These are phyloP conservation scores for Macropodus opercularis DNA, from an alignment of 2,797 vertebrate genomes.

Conservation along the genomic window DNA sequence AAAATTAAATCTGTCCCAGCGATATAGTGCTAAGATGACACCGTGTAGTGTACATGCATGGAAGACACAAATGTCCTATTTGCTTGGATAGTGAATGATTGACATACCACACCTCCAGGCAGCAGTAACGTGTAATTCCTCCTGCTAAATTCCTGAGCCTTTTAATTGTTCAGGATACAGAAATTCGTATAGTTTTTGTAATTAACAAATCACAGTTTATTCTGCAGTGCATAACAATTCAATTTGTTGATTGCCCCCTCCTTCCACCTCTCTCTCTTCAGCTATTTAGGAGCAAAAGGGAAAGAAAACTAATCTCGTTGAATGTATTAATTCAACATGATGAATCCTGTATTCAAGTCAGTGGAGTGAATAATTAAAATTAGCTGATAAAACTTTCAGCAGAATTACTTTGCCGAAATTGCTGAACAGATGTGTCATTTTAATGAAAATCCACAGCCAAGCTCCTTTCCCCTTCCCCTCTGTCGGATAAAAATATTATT, in stretches of 20 bases:
- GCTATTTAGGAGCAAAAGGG: conserved; percentile 83
- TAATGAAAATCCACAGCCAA: conserved; percentile 99
- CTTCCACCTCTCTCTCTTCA: conserved; percentile 71
- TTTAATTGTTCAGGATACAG: conserved; percentile 91
- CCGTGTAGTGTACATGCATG: neutral
- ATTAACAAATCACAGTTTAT: conserved; percentile 99
- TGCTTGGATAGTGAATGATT: conserved; percentile 19
- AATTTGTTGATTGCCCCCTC: conserved; percentile 95
- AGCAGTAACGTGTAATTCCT: conserved; percentile 83
- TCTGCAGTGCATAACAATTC: conserved; percentile 99
- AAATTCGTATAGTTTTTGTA: conserved; percentile 89
- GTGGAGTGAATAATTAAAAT: conserved; percentile 99
- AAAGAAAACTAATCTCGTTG: conserved; percentile 87
- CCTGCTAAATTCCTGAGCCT: conserved; percentile 86
- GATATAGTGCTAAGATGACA: neutral
- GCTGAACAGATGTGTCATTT: conserved; percentile 99
- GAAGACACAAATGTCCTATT: neutral
- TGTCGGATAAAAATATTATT: conserved; percentile 99
- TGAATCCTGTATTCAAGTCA: conserved; percentile 99
- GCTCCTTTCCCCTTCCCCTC: conserved; percentile 89
- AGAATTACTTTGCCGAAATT: conserved; percentile 99
- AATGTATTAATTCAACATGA: conserved; percentile 99
- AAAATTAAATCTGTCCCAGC: conserved; percentile 9
- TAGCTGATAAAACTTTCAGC: conserved; percentile 99
- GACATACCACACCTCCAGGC: conserved; percentile 39